Base-by-base conservation (phyloP, 2,888 invertebrate species). In the Ommatoiulus sabulosus region DNA sequence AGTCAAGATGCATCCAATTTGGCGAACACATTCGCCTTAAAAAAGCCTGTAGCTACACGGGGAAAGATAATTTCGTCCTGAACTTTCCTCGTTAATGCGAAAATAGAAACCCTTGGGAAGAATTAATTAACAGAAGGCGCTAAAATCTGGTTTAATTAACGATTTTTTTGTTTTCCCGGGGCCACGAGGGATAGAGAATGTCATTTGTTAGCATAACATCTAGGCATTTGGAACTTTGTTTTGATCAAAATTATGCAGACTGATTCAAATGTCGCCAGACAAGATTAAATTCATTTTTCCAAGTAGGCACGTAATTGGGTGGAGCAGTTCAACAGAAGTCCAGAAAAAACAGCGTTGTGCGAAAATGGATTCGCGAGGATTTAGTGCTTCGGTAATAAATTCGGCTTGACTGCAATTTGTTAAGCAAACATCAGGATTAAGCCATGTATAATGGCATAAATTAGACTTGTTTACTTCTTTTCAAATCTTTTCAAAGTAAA, bases 51-150 rank as follows among this genome's bases (percentile, higher is more conserved):
- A 80, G 80, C 80, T 80, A 80, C 80, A 80, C 12, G 12, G 7
- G 35, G 35, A 35, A 35, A 80, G 80, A 80, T 80, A 35, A 80
- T 80, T 80, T 12, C 80, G 35, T 80, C 12, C 80, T 15, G 80
- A 80, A 80, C 80, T 24, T 80, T 80, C 80, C 2, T 10, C 35
- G 80, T 80, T 80, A 35, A 80, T 80, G 35, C 4, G 80, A 35
- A 80, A 80, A 80, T 35, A 35, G 35, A 24, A 80, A 35, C 80
- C 24, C 80, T 35, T 3, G 80, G 35, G 80, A 80, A 35, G 35
- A 80, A 80, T 80, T 80, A 80, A 80, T 80, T 80, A 80, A 80
- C 80, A 80, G 80, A 80, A 80, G 80, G 80, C 80, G 80, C 80
- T 80, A 80, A 80, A 80, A 80, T 80, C 80, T 80, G 80, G 80